phyloP scores from a whole-genome alignment of 2,113 vertebrate species.

The Microcebus lehilahytsara region DNA sequence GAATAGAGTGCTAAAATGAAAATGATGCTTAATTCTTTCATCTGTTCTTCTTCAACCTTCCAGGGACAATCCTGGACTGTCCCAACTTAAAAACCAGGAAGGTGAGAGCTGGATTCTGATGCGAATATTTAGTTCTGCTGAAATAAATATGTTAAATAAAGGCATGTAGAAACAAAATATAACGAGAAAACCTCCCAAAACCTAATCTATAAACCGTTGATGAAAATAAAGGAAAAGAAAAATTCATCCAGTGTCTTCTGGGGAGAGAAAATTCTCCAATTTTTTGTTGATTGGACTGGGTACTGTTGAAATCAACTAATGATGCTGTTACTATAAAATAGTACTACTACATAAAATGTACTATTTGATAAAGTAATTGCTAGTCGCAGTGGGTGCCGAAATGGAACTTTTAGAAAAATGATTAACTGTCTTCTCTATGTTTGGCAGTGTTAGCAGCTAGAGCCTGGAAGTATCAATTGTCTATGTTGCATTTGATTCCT shows the following conservation, averaged over 20 bases:
- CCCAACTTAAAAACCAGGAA: background rate
- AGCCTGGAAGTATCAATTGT: no score
- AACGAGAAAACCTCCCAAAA: background rate
- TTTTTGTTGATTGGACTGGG: background rate
- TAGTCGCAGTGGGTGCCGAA: background rate
- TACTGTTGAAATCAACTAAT: background rate
- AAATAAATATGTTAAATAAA: background rate
- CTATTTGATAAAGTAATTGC: background rate
- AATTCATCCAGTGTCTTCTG: background rate
- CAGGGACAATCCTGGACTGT: background rate
- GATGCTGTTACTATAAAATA: background rate
- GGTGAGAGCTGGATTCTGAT: background rate
- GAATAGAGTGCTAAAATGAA: background rate
- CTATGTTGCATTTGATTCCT: background rate
- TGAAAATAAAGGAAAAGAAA: conserved; percentile 13
- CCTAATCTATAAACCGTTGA: background rate
- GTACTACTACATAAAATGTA: background rate
- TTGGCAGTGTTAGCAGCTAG: no score
- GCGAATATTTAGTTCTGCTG: background rate
- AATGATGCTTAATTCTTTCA: background rate
- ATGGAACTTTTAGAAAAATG: background rate
- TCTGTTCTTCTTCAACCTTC: background rate
- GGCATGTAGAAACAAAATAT: background rate
- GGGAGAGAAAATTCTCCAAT: background rate
- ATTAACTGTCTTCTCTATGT: background rate